Conservation (phyloP, 2,113 vertebrate genomes). For the Ariopsis seemanni region DNA sequence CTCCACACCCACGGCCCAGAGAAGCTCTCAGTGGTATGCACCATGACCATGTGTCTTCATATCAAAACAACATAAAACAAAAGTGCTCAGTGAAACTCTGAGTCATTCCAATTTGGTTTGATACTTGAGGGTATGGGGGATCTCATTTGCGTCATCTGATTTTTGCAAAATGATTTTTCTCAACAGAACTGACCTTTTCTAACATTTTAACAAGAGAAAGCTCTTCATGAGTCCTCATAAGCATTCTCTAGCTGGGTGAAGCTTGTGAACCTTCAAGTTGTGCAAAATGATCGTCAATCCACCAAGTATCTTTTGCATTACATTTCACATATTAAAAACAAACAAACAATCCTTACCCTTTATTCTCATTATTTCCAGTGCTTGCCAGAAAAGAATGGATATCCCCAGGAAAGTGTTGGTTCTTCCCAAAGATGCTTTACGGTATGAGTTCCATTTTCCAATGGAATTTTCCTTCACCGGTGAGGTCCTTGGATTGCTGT, state of each 20-base stretch:
- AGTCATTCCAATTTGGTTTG: slow-evolving; percentile 23
- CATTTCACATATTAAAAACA: neutral
- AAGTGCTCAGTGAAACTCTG: slow-evolving; percentile 32
- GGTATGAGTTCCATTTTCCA: neutral
- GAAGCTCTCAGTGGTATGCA: slow-evolving; percentile 1
- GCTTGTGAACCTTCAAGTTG: neutral
- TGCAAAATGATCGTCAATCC: neutral
- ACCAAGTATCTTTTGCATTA: neutral
- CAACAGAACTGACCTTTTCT: neutral
- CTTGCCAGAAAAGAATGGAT: neutral
- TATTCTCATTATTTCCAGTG: neutral
- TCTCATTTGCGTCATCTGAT: slow-evolving; percentile 17
- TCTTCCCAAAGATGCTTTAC: neutral
- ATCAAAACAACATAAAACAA: slow-evolving; percentile 34
- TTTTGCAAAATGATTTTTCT: neutral
- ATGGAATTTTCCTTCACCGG: neutral
- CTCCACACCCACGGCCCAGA: slow-evolving; percentile 28
- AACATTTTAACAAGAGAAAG: neutral
- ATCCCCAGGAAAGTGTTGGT: neutral
- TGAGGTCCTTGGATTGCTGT: no score
- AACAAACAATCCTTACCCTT: neutral
- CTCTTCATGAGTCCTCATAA: neutral
- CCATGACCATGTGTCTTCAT: slow-evolving; percentile 16
- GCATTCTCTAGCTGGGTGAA: neutral
- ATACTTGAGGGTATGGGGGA: neutral